Evolutionary conservation across 2,888 invertebrate species (phyloP), one percentile per base, ranked within the genome.

Genomic region (Vandiemenella viatica): DNA sequence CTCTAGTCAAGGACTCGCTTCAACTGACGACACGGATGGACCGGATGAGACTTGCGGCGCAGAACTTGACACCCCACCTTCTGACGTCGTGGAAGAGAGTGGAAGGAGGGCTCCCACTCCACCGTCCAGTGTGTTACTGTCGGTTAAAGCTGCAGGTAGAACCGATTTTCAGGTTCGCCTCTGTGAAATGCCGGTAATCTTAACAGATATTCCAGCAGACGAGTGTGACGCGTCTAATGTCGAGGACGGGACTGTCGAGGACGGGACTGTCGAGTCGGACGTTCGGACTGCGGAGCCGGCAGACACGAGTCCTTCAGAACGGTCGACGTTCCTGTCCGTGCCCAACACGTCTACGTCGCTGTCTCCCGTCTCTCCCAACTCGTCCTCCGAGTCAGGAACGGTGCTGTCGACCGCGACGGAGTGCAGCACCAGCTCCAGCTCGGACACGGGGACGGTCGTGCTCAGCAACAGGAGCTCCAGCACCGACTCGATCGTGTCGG

Each of bases 371-470:
- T 53, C 55, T 10, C 53, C 55, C 5, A 46, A 50, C 32, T 50
- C 52, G 13, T n/a, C 47, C 13, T 52, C 52, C 5, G 55, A 55
- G 22, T 53, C 54, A 3, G 54, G 52, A 37, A 47, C 48, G 43
- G 51, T 43, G 20, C 38, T 48, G 17, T 45, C 48, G 10, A 44
- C 47, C 5, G 37, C 50, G 16, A 50, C 50, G 32, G 50, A 50
- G 17, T 48, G 40, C 48, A 50, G 45, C 15, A 50, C 45, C 17
- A 48, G 45, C 18, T 53, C 53, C 13, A 46, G 54, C 43, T 53
- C 53, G 8, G 52, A 50, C 21, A 40, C 51, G n/a, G 43, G 37
- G 21, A 51, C 52, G 4, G 43, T 51, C 32, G 51, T 50, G 15
- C 46, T 43, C 17, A 50, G 46, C 19, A 50, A 46, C 23, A 41